Base-by-base conservation (phyloP, 2,113 vertebrate species). In the Pluvialis apricaria region DNA sequence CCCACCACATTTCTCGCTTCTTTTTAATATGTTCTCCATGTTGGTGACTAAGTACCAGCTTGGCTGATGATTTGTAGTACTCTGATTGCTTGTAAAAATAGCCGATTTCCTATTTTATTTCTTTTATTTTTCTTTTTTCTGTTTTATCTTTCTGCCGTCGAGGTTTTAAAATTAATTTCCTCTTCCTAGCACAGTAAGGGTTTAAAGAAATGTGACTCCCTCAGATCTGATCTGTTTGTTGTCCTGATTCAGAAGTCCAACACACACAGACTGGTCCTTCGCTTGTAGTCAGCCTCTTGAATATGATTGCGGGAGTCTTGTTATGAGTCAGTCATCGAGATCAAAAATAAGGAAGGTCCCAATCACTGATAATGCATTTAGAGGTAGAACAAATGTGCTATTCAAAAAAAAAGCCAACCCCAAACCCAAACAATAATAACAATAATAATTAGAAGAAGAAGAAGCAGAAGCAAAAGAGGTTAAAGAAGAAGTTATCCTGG, bases 71-170 rank as follows among this genome's bases (percentile, higher is more conserved):
- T 77, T 93, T 86, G 82, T 58, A 51, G 89, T 68, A 5, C 52
- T 91, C 66, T 2, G 4, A 76, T 82, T 70, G 80, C 72, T 78
- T 47, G 49, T 68, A 91, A 90, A 96, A 92, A 78, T 61, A 78
- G 54, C 29, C n/a, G 5, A n/a, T 77, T 66, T 68, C 68, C 44
- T 47, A 38, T 66, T 78, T 90, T 75, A 25, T 83, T 92, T 81
- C 20, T 61, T 82, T 62, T 80, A 62, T 82, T 78, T 81, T 82
- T 90, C 81, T 73, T 51, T 91, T 95, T 93, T 93, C 78, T 79
- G 15, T 47, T 92, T 79, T 75, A 38, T 89, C 72, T 94, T 94
- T 61, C 17, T 32, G 15, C 69, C 57, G 28, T 55, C 40, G 16
- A 4, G 18, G 7, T 55, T 91, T 80, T 55, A 11, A 62, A 73